Base-by-base conservation (phyloP, 1,140 invertebrate genomes). In the Conus ventricosus region DNA sequence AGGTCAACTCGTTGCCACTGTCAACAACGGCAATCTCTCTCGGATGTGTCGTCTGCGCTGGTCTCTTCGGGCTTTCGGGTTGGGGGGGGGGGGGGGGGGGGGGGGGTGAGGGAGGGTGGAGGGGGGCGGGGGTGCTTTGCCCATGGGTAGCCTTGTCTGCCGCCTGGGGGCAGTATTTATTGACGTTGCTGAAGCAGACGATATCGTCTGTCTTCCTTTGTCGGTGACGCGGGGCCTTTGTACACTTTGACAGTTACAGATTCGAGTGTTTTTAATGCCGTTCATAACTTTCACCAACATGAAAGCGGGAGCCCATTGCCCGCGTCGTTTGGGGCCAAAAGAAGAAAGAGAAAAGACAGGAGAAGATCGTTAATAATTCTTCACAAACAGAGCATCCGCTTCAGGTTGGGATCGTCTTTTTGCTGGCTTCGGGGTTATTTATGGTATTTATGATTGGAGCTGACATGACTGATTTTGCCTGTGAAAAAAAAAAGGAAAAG, bases 141-240 rank as follows among this genome's bases (percentile, higher is more conserved):
- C 57, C 57, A 2, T 60, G 57, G 57, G 57, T 15, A 60, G 57
- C 57, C 57, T 60, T 60, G 57, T 60, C 57, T 60, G 57, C 57
- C 80, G 80, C 51, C 51, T 5, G 80, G 80, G 80, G 80, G 51
- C 80, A 81, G 80, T 54, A 23, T 81, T 81, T 81, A 51, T 51
- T 81, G 80, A 81, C 80, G 80, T 81, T 81, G 25, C 80, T 23
- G 67, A 71, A 81, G 80, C 80, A 81, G 80, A 53, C 80, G 51
- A 81, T 51, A 51, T 81, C 80, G 80, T 81, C 51, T 81, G 51
- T 81, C 80, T 81, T 54, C 13, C 8, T 51, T 23, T 81, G 80
- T 51, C 17, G 39, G 15, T 81, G 80, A 81, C 80, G 80, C 54
- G 39, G 6, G 80, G 23, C 17, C 39, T 81, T 81, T 81, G 39